These are phyloP conservation scores for Torymus tubicola DNA, from an alignment of 2,888 invertebrate genomes.

Conservation along the genomic window DNA sequence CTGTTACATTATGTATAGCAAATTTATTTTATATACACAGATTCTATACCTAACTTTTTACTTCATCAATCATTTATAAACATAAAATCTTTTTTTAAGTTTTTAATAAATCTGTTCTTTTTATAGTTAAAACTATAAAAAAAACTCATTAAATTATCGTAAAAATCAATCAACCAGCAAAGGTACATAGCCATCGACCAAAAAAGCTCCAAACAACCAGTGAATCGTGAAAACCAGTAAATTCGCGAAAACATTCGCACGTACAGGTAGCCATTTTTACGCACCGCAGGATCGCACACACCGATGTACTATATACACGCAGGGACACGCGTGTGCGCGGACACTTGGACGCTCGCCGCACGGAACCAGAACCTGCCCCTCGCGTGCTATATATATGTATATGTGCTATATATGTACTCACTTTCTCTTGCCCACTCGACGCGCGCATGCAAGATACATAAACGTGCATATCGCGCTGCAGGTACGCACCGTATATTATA, in stretches of 20 bases:
- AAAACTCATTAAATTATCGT: too few species aligned
- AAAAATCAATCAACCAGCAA: too few species aligned
- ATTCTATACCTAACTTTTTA: too few species aligned
- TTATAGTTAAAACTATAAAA: too few species aligned
- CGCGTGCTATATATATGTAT: background rate
- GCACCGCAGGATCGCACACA: slow-evolving; percentile 57
- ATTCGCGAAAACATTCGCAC: slow-evolving; percentile 13
- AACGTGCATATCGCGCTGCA: slow-evolving; percentile 48
- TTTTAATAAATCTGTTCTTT: too few species aligned
- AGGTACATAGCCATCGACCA: too few species aligned
- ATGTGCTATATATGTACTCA: background rate
- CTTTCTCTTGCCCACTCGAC: background rate
- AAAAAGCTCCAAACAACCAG: too few species aligned
- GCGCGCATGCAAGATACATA: slow-evolving; percentile 44
- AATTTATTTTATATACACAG: too few species aligned
- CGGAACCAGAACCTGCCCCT: slow-evolving; percentile 48
- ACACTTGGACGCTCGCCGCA: slow-evolving; percentile 61
- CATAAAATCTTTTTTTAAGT: too few species aligned
- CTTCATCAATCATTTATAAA: too few species aligned
- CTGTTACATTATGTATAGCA: too few species aligned
- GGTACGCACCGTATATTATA: background rate
- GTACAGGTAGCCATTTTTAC: slow-evolving; percentile 68
- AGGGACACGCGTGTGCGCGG: slow-evolving; percentile 55
- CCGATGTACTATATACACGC: slow-evolving; percentile 61
- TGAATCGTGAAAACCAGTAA: too few species aligned